Percentiles rank a stretch among this genome's conserved stretches.
phyloP scores from a whole-genome alignment of 2,888 invertebrate species.

The Selenia dentaria region DNA sequence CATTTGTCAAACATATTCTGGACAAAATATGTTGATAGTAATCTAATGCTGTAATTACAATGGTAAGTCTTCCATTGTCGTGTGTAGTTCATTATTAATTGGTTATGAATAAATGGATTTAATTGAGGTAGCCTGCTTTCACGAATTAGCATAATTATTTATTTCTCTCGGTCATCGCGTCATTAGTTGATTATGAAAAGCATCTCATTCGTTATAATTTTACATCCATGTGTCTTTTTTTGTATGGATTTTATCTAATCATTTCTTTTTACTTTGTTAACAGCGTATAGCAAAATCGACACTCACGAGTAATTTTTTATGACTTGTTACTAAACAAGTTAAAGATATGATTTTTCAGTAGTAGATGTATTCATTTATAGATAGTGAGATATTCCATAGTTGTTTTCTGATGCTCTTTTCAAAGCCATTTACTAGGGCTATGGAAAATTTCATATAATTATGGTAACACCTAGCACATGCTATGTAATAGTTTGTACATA shows the following conservation, averaged over 20 bases:
- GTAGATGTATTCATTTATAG: too few species aligned
- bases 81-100: constrained; percentile 44
- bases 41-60: constrained; percentile 22
- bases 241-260: constrained; percentile 26
- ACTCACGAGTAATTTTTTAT: too few species aligned
- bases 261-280: constrained; percentile 21
- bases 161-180: constrained; percentile 39
- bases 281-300: constrained; percentile 2
- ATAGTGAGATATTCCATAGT: too few species aligned
- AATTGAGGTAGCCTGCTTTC: constrained; percentile 28
- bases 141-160: constrained; percentile 58
- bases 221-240: constrained; percentile 27
- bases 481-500: constrained; percentile 54
- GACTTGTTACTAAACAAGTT: too few species aligned
- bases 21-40: not conserved
- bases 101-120: constrained; percentile 23
- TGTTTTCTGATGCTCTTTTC: not conserved
- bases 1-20: not conserved
- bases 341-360: too few species aligned
- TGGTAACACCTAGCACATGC: constrained; percentile 31
- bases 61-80: constrained; percentile 66
- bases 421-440: not conserved
- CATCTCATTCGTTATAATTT: constrained; percentile 33
- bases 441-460: constrained; percentile 24
- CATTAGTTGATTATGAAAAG: constrained; percentile 35